Conservation (phyloP, 2,797 vertebrate genomes). For the Setipinna tenuifilis region DNA sequence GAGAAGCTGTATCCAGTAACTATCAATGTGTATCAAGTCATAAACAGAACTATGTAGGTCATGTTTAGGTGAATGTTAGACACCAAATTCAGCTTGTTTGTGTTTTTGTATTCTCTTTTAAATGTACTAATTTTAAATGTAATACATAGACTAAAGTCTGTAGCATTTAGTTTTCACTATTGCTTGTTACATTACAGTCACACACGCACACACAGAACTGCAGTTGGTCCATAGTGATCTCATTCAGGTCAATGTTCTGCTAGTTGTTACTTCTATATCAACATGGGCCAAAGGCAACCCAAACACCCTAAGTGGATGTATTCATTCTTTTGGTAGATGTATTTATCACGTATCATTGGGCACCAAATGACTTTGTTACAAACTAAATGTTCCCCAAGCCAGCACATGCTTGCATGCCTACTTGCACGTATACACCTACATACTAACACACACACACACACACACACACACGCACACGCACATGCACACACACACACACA, state of each 20-base stretch:
- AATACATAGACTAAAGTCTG: no score
- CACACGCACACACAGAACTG: not conserved
- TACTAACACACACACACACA: not conserved
- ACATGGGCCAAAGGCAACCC: not conserved
- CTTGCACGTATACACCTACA: not conserved
- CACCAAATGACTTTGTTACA: not conserved
- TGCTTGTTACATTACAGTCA: no score
- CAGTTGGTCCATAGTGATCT: not conserved
- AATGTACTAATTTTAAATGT: no score
- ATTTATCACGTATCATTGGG: not conserved
- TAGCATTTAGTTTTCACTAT: no score
- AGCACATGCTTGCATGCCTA: not conserved
- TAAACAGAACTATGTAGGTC: not conserved
- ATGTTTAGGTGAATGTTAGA: no score
- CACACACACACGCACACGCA: not conserved
- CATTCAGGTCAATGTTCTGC: not conserved
- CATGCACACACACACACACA: constrained; percentile 20
- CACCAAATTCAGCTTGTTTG: not conserved
- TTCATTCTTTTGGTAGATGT: not conserved
- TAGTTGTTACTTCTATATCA: constrained; percentile 4
- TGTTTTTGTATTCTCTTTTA: no score
- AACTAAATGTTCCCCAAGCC: not conserved
- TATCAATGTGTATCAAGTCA: not conserved
- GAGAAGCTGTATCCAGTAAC: no score
- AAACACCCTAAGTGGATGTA: not conserved